These are phyloP conservation scores for Ovibos moschatus DNA, from an alignment of 2,113 vertebrate genomes.

Conservation along the genomic window DNA sequence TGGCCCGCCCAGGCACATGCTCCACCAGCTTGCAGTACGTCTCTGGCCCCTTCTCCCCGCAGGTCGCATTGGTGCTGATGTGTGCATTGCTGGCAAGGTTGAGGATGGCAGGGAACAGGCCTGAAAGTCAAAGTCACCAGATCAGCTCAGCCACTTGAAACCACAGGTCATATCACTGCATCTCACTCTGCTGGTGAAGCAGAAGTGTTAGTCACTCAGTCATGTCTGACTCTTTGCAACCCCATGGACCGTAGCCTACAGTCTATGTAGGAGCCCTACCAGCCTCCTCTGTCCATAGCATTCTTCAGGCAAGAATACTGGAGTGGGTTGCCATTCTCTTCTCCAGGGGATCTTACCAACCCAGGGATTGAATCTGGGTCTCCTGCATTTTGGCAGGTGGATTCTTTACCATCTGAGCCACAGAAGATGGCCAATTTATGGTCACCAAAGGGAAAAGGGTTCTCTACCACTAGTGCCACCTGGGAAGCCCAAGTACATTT, in stretches of 20 bases:
- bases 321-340: not conserved
- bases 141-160: not conserved
- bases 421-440: not conserved
- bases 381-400: not conserved
- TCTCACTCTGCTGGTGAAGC: not conserved
- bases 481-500: not conserved
- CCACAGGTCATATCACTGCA: not conserved
- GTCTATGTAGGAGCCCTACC: not conserved
- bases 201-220: not conserved
- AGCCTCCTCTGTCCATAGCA: not conserved
- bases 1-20: conserved; percentile 89
- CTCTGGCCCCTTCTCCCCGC: conserved; percentile 90
- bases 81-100: conserved; percentile 93
- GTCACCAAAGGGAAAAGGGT: not conserved
- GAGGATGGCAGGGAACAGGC: conserved; percentile 95
- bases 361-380: not conserved
- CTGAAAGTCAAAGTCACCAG: conserved; percentile 74
- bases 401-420: not conserved
- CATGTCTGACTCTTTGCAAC: not conserved
- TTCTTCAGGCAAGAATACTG: not conserved
- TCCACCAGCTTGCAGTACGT: conserved; percentile 98
- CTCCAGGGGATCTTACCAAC: not conserved
- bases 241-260: not conserved
- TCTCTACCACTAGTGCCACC: not conserved
- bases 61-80: conserved; percentile 94